phyloP scores from a whole-genome alignment of 2,113 vertebrate species.

The Chinchilla lanigera region DNA sequence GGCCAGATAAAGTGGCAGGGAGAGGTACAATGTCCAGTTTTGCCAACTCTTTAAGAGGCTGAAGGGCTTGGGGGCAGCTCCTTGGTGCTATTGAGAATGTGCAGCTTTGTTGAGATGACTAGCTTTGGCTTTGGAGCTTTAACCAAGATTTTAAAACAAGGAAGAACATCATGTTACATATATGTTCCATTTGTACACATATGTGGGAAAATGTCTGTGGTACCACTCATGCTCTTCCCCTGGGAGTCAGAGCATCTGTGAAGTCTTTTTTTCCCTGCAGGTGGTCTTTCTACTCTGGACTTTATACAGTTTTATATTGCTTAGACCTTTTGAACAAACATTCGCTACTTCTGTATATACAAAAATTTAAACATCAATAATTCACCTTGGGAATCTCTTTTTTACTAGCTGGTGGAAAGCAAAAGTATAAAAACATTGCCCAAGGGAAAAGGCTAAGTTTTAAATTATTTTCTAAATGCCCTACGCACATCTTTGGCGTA shows the following conservation, averaged over 20 bases:
- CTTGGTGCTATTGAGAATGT: background rate
- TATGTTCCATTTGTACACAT: background rate
- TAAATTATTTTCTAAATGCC: background rate
- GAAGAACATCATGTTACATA: background rate
- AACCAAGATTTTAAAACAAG: background rate
- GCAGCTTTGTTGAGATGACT: background rate
- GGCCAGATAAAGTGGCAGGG: background rate
- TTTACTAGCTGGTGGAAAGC: conserved; percentile 18
- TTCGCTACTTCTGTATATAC: background rate
- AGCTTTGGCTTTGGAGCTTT: background rate
- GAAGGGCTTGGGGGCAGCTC: background rate
- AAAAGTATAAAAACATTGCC: background rate
- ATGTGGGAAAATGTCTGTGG: background rate
- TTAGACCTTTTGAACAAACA: background rate
- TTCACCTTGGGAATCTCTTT: background rate
- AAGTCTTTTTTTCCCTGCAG: background rate
- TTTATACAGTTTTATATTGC: background rate
- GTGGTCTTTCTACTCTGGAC: background rate
- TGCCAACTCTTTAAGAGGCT: background rate
- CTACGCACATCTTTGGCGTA: background rate
- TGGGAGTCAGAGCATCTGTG: background rate
- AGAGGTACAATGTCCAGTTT: background rate
- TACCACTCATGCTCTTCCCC: background rate
- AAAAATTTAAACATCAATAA: background rate
- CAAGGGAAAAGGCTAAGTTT: background rate